phyloP scores from a whole-genome alignment of 2,113 vertebrate species.

The Malurus elegans region DNA sequence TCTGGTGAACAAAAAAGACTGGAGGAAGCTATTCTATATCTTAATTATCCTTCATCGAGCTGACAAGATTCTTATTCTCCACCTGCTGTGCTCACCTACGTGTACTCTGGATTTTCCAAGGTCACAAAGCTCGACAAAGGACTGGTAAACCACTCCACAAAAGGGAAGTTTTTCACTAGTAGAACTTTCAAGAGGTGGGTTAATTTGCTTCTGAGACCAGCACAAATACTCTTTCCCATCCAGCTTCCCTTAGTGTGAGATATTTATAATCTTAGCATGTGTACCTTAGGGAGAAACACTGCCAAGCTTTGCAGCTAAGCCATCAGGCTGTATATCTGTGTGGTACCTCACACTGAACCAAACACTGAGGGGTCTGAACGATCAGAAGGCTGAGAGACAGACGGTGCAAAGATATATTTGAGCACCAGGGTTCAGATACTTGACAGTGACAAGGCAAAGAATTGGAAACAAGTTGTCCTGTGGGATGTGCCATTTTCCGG shows the following conservation, averaged over 20 bases:
- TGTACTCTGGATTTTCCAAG: background rate
- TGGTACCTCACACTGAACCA: background rate
- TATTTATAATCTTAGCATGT: background rate
- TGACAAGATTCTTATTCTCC: background rate
- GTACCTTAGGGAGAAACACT: background rate
- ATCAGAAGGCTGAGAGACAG: slow-evolving; percentile 12
- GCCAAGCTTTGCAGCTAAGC: background rate
- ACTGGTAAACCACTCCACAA: background rate
- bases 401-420: slow-evolving; percentile 16
- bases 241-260: background rate
- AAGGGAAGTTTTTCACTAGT: background rate
- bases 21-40: background rate
- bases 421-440: background rate
- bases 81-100: background rate
- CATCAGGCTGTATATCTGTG: background rate
- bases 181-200: background rate
- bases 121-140: background rate
- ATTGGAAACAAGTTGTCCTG: background rate
- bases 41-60: background rate
- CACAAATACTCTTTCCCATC: background rate
- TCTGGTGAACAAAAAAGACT: background rate
- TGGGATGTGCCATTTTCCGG: slow-evolving; percentile 36
- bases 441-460: background rate
- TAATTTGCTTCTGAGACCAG: background rate
- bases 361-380: background rate